phyloP scores from a whole-genome alignment of 1,140 invertebrate species.

The Vanessa tameamea region DNA sequence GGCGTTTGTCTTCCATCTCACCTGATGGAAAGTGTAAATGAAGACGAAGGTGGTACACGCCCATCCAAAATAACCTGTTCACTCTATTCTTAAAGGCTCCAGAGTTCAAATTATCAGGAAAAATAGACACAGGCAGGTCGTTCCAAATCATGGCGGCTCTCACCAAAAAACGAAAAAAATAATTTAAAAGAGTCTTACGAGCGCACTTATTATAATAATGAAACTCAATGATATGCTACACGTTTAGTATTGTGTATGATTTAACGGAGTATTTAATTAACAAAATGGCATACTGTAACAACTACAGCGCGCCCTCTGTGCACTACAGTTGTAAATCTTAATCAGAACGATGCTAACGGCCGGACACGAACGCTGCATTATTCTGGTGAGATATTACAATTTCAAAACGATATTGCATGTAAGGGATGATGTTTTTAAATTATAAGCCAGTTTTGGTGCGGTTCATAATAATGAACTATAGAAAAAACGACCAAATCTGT shows the following conservation, averaged over 20 bases:
- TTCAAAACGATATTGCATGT: not conserved
- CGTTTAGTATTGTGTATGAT: not conserved
- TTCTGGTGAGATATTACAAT: slow-evolving; percentile 37
- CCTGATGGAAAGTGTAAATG: too few relatives aligned
- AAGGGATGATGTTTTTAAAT: not conserved
- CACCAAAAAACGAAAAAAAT: too few relatives aligned
- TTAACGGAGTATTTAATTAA: slow-evolving; percentile 58
- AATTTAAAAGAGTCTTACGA: too few relatives aligned
- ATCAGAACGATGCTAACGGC: slow-evolving; percentile 67
- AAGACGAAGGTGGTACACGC: too few relatives aligned
- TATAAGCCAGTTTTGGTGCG: not conserved
- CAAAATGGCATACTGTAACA: slow-evolving; percentile 66
- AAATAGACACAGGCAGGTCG: too few relatives aligned
- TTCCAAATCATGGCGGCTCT: too few relatives aligned
- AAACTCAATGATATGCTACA: not conserved
- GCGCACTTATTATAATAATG: too few relatives aligned
- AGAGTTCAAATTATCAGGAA: too few relatives aligned
- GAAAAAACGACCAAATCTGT: too few relatives aligned
- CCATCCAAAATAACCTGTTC: too few relatives aligned
- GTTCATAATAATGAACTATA: not conserved
- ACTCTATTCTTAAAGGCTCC: too few relatives aligned
- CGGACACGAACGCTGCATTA: slow-evolving; percentile 49
- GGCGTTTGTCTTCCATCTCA: too few relatives aligned
- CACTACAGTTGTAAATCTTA: slow-evolving; percentile 66
- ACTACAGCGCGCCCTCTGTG: slow-evolving; percentile 53